A percentile compares a stretch with the other conserved stretches of the same genome.
These are phyloP conservation scores for Scaptomyza parva DNA, from an alignment of 2,888 invertebrate species.

Conservation along the genomic window DNA sequence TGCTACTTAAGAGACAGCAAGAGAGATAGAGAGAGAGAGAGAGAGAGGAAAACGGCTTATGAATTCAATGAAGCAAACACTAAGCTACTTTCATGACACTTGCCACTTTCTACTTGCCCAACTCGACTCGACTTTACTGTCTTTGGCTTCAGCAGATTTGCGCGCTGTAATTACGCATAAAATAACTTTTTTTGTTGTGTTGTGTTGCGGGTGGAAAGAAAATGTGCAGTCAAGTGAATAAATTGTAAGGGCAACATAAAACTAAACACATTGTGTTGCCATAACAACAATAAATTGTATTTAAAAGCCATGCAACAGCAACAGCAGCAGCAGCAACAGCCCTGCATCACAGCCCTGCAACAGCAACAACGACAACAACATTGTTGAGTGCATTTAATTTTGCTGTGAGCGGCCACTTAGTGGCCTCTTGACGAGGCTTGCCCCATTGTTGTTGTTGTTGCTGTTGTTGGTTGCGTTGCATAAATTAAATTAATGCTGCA, in stretches of 20 bases:
- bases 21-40: too few relatives aligned
- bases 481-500: constrained; percentile 75
- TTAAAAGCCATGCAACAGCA: constrained; percentile 41
- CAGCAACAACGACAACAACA: constrained; percentile 43
- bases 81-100: constrained; percentile 57
- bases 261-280: constrained; percentile 73
- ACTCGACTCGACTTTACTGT: constrained; percentile 3
- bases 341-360: constrained; percentile 15
- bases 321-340: constrained; percentile 31
- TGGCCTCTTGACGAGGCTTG: constrained; percentile 46
- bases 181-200: constrained; percentile 56
- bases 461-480: constrained; percentile 41
- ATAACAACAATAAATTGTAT: constrained; percentile 71
- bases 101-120: constrained; percentile 26
- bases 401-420: constrained; percentile 76
- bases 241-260: constrained; percentile 67
- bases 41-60: constrained; percentile 44
- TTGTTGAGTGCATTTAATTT: constrained; percentile 71
- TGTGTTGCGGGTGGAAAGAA: constrained; percentile 3
- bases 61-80: constrained; percentile 70
- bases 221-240: constrained; percentile 50
- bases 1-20: constrained; percentile 9
- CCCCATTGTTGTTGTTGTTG: constrained; percentile 20
- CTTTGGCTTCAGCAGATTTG: constrained; percentile 50
- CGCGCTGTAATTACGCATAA: constrained; percentile 73